Percentiles rank a stretch among this genome's conserved stretches.
phyloP scores from a whole-genome alignment of 2,113 vertebrate genomes.

The western clawed frog (Xenopus tropicalis) region UCB_Xtro_10.0 CM004447.2:136525001-136525500 shows the following conservation, averaged over 20 bases:
- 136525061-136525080: slow-evolving; percentile 12
- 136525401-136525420: background rate
- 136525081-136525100: slow-evolving; percentile 9
- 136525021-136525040: slow-evolving; percentile 37
- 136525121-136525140: slow-evolving; percentile 42
- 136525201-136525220: slow-evolving; percentile 58
- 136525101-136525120: slow-evolving; percentile 35
- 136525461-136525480: no score
- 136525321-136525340: slow-evolving; percentile 63
- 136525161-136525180: background rate
- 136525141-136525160: slow-evolving; percentile 25
- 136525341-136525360: slow-evolving; percentile 41
- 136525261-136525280: slow-evolving; percentile 62
- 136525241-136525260: slow-evolving; percentile 63
- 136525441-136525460: no score
- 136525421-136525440: no score
- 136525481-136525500: no score
- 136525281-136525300: slow-evolving; percentile 72
- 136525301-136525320: slow-evolving; percentile 69
- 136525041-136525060: slow-evolving; percentile 31
- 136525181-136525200: slow-evolving; percentile 57
- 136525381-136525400: no score
- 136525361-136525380: background rate
- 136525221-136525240: slow-evolving; percentile 71
- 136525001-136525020: slow-evolving; percentile 43